Evolutionary conservation across 1,140 invertebrate genomes (phyloP).

Genomic region (Tribolium madens): DNA sequence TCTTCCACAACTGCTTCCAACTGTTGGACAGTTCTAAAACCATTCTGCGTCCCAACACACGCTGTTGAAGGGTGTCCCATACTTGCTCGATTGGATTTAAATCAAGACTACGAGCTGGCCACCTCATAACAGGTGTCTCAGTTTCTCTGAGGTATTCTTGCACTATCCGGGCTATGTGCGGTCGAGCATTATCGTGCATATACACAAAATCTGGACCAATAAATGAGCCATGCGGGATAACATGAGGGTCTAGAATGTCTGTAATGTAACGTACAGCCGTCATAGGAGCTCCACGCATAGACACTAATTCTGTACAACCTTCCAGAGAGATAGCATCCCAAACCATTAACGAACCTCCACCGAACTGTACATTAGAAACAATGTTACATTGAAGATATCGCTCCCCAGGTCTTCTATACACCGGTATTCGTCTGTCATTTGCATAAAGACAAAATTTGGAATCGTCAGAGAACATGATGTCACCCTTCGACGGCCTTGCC

Average conservation of each 20-base stretch:
- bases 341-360: constrained; percentile 60
- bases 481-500: neutral
- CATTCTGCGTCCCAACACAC: constrained; percentile 27
- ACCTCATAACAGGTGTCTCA: neutral
- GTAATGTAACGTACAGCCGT: constrained; percentile 51
- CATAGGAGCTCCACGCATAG: constrained; percentile 42
- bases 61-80: constrained; percentile 59
- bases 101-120: constrained; percentile 46
- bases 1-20: constrained; percentile 6
- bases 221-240: constrained; percentile 52
- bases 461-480: constrained; percentile 30
- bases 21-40: neutral
- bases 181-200: constrained; percentile 57
- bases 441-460: constrained; percentile 23
- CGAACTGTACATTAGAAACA: no score
- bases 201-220: constrained; percentile 55
- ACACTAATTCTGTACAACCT: neutral
- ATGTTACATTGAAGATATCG: no score
- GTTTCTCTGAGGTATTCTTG: neutral
- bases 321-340: constrained; percentile 57
- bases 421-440: constrained; percentile 50
- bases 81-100: constrained; percentile 65
- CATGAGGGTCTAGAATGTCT: constrained; percentile 54
- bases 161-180: constrained; percentile 55
- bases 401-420: no score